Evolutionary conservation across 2,797 vertebrate genomes (phyloP).

Genomic region (Poeciliopsis paucimaculata): DNA sequence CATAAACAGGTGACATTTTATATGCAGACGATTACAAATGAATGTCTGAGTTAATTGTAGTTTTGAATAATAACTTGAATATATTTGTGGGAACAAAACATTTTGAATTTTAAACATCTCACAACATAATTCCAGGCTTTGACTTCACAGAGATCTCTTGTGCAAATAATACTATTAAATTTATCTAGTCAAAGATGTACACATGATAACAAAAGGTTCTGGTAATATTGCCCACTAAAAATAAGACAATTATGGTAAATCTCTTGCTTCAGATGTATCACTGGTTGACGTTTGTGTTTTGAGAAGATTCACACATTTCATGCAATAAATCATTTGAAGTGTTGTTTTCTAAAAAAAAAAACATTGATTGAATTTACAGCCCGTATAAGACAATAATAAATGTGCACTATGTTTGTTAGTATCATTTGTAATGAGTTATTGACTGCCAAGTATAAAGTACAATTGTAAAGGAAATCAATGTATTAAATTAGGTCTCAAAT

Average conservation of each 20-base stretch:
- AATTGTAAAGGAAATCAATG: neutral
- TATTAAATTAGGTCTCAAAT: neutral
- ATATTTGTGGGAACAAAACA: neutral
- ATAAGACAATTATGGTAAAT: neutral
- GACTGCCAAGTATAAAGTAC: neutral
- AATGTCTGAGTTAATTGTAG: neutral
- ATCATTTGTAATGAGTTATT: constrained; percentile 3
- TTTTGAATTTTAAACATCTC: neutral
- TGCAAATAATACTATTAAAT: neutral
- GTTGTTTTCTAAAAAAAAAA: neutral
- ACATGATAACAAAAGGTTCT: neutral
- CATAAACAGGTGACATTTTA: neutral
- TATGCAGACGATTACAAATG: neutral
- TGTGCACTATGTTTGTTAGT: neutral
- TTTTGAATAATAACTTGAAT: neutral
- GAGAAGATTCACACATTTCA: neutral
- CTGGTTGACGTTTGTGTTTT: neutral
- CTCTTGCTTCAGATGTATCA: neutral
- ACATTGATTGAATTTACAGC: neutral
- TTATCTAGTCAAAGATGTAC: neutral
- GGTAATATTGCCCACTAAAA: neutral
- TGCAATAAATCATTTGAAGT: neutral
- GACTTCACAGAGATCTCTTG: neutral
- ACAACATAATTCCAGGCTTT: neutral
- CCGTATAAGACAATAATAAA: neutral